These are phyloP conservation scores for Drosophila mojavensis DNA, from an alignment of 1,140 invertebrate species.

Conservation along the genomic window DNA sequence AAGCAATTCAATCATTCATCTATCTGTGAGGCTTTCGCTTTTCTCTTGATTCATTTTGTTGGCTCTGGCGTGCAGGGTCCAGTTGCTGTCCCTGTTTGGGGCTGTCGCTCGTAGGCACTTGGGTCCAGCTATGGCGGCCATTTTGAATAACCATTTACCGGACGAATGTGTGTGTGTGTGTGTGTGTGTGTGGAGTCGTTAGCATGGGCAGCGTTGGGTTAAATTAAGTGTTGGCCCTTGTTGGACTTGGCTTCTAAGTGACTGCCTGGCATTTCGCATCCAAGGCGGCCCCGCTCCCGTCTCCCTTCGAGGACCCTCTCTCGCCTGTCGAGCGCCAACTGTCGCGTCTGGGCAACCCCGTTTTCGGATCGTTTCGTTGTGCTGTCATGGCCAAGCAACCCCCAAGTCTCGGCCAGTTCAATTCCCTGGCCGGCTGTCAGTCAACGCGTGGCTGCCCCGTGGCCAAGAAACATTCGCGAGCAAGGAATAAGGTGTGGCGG, in stretches of 20 bases:
- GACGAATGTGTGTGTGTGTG: conserved; percentile 18
- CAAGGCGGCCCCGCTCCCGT: no score
- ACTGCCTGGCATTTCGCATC: conserved; percentile 5
- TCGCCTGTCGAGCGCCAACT: neutral
- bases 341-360: neutral
- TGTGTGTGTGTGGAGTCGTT: conserved; percentile 19
- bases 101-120: neutral
- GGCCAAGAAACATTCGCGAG: conserved; percentile 15
- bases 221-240: conserved; percentile 31
- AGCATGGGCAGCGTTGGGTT: conserved; percentile 12
- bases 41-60: conserved; percentile 13
- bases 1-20: conserved; percentile 24
- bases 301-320: no score
- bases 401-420: conserved; percentile 39
- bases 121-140: conserved; percentile 58
- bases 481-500: neutral
- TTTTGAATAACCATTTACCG: conserved; percentile 47
- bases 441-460: conserved; percentile 63
- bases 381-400: neutral
- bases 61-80: conserved; percentile 3
- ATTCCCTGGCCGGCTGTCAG: conserved; percentile 61
- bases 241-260: conserved; percentile 30
- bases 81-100: conserved; percentile 1
- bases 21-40: neutral
- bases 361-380: neutral